Percentiles rank a stretch among this genome's conserved stretches.
Conservation (phyloP, 2,113 vertebrate genomes). For the Pristiophorus japonicus region DNA sequence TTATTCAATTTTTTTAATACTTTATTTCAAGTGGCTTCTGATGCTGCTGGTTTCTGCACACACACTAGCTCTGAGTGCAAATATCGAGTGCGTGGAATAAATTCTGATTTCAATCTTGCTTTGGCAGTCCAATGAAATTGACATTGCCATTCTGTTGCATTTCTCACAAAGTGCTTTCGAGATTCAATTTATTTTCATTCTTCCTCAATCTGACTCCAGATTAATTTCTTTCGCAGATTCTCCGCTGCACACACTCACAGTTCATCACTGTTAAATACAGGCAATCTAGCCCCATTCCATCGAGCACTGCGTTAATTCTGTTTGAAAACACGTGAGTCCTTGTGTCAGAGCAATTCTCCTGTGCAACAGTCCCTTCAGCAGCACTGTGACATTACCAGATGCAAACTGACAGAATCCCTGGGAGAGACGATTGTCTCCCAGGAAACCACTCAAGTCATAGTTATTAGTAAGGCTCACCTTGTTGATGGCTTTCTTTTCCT, state of each 20-base stretch:
- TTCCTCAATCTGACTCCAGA: neutral
- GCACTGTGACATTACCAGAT: neutral
- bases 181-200: slow-evolving; percentile 16
- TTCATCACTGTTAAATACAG: neutral
- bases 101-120: slow-evolving; percentile 22
- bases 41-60: neutral
- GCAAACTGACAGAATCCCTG: neutral
- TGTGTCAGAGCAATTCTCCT: neutral
- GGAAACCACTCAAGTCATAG: neutral
- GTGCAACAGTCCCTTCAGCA: neutral
- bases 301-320: neutral
- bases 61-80: neutral
- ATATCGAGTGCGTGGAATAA: neutral
- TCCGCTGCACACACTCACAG: neutral
- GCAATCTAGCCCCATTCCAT: neutral
- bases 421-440: neutral
- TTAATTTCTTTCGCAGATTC: neutral
- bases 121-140: neutral
- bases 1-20: neutral
- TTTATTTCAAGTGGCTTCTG: neutral
- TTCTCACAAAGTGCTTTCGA: neutral
- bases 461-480: too few relatives aligned
- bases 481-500: too few relatives aligned
- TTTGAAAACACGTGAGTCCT: neutral
- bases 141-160: neutral